Evolutionary conservation across 1,140 invertebrate genomes (phyloP).

Genomic region (Pogonus chalceus): DNA sequence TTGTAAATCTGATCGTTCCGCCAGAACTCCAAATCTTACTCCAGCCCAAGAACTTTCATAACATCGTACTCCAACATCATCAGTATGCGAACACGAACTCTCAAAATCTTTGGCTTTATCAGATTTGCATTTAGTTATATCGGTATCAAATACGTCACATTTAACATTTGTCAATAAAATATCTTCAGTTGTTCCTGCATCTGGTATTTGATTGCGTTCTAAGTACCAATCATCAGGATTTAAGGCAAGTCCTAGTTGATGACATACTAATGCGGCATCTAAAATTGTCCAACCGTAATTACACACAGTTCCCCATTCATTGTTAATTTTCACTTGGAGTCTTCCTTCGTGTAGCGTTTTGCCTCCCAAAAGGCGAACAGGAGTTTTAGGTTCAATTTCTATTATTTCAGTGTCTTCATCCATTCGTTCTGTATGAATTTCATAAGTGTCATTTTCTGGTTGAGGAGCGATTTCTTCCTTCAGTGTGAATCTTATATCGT

Average conservation of each 20-base stretch:
- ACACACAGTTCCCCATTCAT: constrained; percentile 94
- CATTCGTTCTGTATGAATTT: constrained; percentile 40
- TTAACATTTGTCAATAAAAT: constrained; percentile 78
- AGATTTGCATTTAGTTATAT: constrained; percentile 78
- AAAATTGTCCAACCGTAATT: constrained; percentile 91
- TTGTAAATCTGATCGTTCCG: constrained; percentile 78
- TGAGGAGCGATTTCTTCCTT: constrained; percentile 59
- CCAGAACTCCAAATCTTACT: constrained; percentile 75
- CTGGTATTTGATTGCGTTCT: constrained; percentile 67
- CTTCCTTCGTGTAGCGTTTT: constrained; percentile 64
- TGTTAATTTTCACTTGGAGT: constrained; percentile 67
- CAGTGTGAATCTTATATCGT: constrained; percentile 65
- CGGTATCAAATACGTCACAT: constrained; percentile 86
- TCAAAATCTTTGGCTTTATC: constrained; percentile 68
- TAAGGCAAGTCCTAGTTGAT: constrained; percentile 85
- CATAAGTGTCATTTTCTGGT: constrained; percentile 50
- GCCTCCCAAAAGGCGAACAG: constrained; percentile 67
- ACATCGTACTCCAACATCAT: constrained; percentile 81
- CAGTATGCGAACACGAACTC: constrained; percentile 78
- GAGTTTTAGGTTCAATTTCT: constrained; percentile 44
- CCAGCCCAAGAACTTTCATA: constrained; percentile 89
- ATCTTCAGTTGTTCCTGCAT: constrained; percentile 62
- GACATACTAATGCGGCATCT: constrained; percentile 86
- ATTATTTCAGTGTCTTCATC: constrained; percentile 42
- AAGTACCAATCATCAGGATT: constrained; percentile 89